Conservation (phyloP, 1,140 invertebrate species). For the Trachymyrmex septentrionalis region DNA sequence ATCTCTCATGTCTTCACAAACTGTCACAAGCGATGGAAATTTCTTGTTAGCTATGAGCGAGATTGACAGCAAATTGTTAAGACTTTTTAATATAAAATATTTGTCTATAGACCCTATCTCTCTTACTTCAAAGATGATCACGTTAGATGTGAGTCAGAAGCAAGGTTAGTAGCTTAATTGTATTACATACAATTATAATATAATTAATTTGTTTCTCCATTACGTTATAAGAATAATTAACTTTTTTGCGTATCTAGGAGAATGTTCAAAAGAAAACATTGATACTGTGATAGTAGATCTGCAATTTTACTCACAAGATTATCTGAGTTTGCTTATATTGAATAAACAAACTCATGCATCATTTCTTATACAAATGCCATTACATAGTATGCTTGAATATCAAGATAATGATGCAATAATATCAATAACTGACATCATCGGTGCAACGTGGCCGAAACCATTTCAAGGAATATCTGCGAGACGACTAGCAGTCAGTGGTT, state of each 20-base stretch:
- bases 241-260: slow-evolving; percentile 49
- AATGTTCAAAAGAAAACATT: slow-evolving; percentile 51
- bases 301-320: slow-evolving; percentile 94
- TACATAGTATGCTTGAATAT: slow-evolving; percentile 84
- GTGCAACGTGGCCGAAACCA: slow-evolving; percentile 87
- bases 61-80: slow-evolving; percentile 76
- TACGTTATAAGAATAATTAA: slow-evolving; percentile 41
- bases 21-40: slow-evolving; percentile 78
- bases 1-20: slow-evolving; percentile 77
- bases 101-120: slow-evolving; percentile 41
- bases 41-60: slow-evolving; percentile 80
- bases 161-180: slow-evolving; percentile 72
- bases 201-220: not conserved
- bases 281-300: slow-evolving; percentile 88
- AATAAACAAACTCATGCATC: slow-evolving; percentile 87
- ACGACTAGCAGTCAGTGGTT: slow-evolving; percentile 94
- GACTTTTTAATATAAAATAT: slow-evolving; percentile 79
- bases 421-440: slow-evolving; percentile 86
- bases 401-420: slow-evolving; percentile 77
- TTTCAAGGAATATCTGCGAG: slow-evolving; percentile 92
- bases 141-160: slow-evolving; percentile 78
- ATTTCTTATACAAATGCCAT: slow-evolving; percentile 90
- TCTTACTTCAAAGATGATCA: slow-evolving; percentile 70
- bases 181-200: not conserved
- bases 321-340: slow-evolving; percentile 91